Base-by-base conservation (phyloP, 2,888 invertebrate genomes). In the Pterobdella sp. region DNA sequence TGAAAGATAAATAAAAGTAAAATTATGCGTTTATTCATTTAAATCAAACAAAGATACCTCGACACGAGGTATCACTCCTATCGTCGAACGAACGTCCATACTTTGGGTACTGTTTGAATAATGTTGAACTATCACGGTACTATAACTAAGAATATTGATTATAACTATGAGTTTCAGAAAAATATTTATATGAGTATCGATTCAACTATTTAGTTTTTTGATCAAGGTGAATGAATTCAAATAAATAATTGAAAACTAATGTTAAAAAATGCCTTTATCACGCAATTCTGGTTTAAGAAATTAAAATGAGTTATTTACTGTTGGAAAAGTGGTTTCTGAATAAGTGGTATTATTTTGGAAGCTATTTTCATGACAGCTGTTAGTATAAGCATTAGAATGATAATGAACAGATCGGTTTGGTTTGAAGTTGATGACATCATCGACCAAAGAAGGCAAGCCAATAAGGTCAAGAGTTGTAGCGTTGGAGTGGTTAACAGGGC, bases 371-470 rank as follows among this genome's bases (percentile, higher is more conserved):
- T 34, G 32, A n/a, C 36, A 67, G 29, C 36, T 72, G 34, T n/a
- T 36, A 29, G 26, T 71, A 63, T 34, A 31, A 63, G 26, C 63
- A 63, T 71, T 63, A 36, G 10, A 26, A 7, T 52, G n/a, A 37
- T 31, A 71, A 36, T 70, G 60, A 31, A 70, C 26, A 3, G 14
- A 18, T 22, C 26, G 7, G 60, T 56, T 26, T 22, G n/a, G 4
- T 26, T 56, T 56, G 60, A 56, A 56, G 60, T 56, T 56, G 60
- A 56, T 56, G 60, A 56, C 32, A 35, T 71, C 71, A 52, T 71
- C 71, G 10, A 71, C 71, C 2, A 71, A 63, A 10, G 71, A 63
- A n/a, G 71, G 71, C 60, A 56, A 26, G 35, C 71, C 71, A 26
- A 71, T 71, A 3, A 71, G 63, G n/a, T 71, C 71, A 22, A 71